These are phyloP conservation scores for Seira ritae DNA, from an alignment of 2,888 invertebrate genomes.

Conservation along the genomic window DNA sequence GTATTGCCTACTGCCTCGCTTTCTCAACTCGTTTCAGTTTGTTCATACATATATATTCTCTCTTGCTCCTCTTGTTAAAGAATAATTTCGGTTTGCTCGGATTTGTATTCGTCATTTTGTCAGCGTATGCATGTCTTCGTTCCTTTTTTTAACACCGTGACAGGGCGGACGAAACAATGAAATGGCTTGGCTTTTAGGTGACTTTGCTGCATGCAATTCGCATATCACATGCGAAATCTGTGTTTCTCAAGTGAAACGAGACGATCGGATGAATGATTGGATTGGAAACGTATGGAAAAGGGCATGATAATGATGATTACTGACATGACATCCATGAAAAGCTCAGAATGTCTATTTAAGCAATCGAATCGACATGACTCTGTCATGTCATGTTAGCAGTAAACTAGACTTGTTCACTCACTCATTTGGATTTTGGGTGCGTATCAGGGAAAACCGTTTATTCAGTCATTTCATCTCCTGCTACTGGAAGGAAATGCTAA, in stretches of 20 bases:
- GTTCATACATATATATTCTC: not conserved
- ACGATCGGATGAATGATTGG: not conserved
- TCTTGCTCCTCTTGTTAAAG: not conserved
- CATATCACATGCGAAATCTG: not conserved
- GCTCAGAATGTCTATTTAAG: not conserved
- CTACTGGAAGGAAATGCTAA: not conserved
- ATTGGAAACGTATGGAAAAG: too few relatives aligned
- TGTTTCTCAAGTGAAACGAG: not conserved
- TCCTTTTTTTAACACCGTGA: not conserved
- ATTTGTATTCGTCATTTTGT: conserved; percentile 12
- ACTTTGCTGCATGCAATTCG: not conserved
- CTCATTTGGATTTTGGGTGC: too few relatives aligned
- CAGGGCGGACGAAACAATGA: not conserved
- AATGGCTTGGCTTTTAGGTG: not conserved
- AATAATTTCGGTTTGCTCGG: not conserved
- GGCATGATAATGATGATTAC: not conserved
- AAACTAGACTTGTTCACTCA: too few relatives aligned
- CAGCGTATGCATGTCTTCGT: not conserved
- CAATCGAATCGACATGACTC: not conserved
- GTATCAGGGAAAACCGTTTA: too few relatives aligned
- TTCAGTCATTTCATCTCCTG: not conserved
- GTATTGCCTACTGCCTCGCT: conserved; percentile 16
- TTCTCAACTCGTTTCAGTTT: conserved; percentile 23
- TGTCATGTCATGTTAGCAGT: not conserved
- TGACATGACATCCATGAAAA: not conserved